phyloP scores from a whole-genome alignment of 2,888 invertebrate species.

The Siphlonurus alternatus region DNA sequence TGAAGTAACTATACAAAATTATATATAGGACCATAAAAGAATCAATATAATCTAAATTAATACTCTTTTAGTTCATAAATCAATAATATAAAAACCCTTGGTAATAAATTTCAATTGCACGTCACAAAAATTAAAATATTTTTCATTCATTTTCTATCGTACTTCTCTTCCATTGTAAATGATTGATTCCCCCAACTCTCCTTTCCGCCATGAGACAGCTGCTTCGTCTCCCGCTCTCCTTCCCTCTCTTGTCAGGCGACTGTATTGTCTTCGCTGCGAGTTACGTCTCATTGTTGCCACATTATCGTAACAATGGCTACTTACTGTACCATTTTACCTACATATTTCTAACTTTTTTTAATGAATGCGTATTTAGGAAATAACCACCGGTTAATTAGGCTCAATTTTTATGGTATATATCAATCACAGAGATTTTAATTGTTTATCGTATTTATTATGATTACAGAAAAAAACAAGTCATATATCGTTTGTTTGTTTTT shows the following conservation, averaged over 20 bases:
- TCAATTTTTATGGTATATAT: no score
- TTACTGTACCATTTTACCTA: not conserved
- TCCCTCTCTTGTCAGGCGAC: not conserved
- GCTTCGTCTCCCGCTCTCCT: not conserved
- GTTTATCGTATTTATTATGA: no score
- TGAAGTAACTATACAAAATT: not conserved
- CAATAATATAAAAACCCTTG: not conserved
- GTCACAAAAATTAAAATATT: not conserved
- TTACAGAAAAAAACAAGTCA: no score
- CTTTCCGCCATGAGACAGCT: not conserved
- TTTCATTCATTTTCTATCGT: not conserved
- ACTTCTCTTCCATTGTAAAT: not conserved
- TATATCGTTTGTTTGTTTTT: no score
- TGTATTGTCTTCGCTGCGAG: no score
- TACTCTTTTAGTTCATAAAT: not conserved
- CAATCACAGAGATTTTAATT: no score
- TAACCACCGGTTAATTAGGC: no score
- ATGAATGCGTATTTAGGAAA: no score
- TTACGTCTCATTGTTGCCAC: not conserved
- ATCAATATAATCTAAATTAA: not conserved
- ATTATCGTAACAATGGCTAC: not conserved
- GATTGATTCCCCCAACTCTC: not conserved
- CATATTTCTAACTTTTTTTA: no score
- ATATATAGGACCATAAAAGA: not conserved
- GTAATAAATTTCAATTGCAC: not conserved